phyloP scores from a whole-genome alignment of 2,113 vertebrate species.

The Bothrops jararaca region DNA sequence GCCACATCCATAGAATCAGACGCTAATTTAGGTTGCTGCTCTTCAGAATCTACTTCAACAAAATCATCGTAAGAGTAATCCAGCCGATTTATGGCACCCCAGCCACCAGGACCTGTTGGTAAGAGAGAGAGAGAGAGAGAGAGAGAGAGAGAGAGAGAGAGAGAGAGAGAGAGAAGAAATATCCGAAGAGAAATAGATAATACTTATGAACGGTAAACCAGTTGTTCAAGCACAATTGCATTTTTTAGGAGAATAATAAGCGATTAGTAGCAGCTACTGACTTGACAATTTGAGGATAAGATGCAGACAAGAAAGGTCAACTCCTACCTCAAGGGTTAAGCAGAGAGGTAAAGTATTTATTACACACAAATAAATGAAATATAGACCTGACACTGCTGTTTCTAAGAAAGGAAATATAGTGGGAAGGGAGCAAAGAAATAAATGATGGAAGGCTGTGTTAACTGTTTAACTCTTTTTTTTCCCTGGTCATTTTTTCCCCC shows the following conservation, averaged over 20 bases:
- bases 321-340: background rate
- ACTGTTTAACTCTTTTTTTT: background rate
- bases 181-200: background rate
- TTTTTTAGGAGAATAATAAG: background rate
- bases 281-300: background rate
- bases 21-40: conserved; percentile 62
- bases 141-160: background rate
- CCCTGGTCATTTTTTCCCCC: background rate
- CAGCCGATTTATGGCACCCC: conserved; percentile 80
- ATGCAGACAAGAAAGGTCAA: background rate
- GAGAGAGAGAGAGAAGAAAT: background rate
- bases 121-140: background rate
- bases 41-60: conserved; percentile 70
- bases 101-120: conserved; percentile 85
- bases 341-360: background rate
- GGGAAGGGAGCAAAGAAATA: background rate
- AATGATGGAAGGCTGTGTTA: background rate
- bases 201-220: background rate
- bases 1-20: conserved; percentile 43
- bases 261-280: background rate
- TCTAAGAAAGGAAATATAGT: background rate
- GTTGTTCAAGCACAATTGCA: background rate
- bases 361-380: background rate
- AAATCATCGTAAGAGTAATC: conserved; percentile 92
- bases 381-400: background rate